Conservation (phyloP, 2,888 invertebrate species). For the Amblyjoppa fuscipennis region DNA sequence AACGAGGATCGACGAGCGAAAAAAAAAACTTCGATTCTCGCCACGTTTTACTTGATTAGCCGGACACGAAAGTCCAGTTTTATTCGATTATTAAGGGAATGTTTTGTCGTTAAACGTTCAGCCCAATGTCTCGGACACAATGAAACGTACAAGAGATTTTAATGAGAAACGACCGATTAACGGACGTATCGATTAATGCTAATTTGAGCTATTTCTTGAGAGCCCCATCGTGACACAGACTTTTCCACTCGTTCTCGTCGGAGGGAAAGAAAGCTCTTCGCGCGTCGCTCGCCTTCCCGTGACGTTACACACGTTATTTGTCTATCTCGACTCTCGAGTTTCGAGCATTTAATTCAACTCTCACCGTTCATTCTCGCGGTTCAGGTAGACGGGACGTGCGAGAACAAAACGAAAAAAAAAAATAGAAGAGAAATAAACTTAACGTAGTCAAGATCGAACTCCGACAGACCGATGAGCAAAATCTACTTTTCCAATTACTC, state of each 20-base stretch:
- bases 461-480: not conserved
- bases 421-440: constrained; percentile 30
- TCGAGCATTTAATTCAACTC: constrained; percentile 16
- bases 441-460: constrained; percentile 42
- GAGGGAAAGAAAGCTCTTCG: not conserved
- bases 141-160: constrained; percentile 12
- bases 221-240: not conserved
- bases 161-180: not conserved
- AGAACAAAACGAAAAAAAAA: constrained; percentile 26
- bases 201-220: constrained; percentile 12
- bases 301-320: constrained; percentile 13
- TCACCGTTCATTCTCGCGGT: constrained; percentile 12
- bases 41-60: not conserved
- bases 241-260: constrained; percentile 6
- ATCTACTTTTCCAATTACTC: constrained; percentile 12
- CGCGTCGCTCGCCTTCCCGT: not conserved
- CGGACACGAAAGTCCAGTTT: not conserved
- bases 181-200: not conserved
- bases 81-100: constrained; percentile 29
- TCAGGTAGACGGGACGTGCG: constrained; percentile 27
- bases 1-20: constrained; percentile 2
- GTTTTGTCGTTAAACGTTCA: constrained; percentile 48
- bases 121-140: not conserved
- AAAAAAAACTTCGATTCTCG: constrained; percentile 13
- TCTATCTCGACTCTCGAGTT: not conserved